These are phyloP conservation scores for Papilio xuthus DNA, from an alignment of 1,140 invertebrate genomes.

Conservation along the genomic window DNA sequence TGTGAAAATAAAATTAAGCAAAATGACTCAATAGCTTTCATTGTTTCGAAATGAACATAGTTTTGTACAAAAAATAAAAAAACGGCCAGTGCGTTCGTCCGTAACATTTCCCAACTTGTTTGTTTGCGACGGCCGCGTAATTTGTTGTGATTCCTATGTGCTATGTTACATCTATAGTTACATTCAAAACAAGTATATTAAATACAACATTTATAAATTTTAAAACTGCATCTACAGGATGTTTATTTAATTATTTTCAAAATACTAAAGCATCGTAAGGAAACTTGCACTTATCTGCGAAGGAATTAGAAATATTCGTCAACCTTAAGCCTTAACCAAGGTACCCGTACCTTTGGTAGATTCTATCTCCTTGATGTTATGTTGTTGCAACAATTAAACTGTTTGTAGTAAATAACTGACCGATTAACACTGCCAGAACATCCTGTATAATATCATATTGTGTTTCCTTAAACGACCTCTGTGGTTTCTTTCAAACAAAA, in stretches of 20 bases:
- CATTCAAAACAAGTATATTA: background rate
- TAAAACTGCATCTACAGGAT: background rate
- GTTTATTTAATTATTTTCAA: background rate
- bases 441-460: no score
- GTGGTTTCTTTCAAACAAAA: no score
- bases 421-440: no score
- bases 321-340: no score
- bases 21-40: background rate
- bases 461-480: no score
- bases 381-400: no score
- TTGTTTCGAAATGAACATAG: constrained; percentile 15
- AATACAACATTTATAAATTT: background rate
- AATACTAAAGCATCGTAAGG: no score
- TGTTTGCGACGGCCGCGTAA: constrained; percentile 15
- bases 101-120: constrained; percentile 5
- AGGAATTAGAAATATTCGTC: no score
- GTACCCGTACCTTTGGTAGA: no score
- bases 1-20: background rate
- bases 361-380: no score
- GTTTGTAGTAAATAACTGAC: no score
- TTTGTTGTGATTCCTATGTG: constrained; percentile 13
- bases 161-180: background rate
- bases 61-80: constrained; percentile 6
- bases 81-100: constrained; percentile 2
- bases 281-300: no score